phyloP scores from a whole-genome alignment of 2,113 vertebrate species.

The Cyprinodon brontotheroides region DNA sequence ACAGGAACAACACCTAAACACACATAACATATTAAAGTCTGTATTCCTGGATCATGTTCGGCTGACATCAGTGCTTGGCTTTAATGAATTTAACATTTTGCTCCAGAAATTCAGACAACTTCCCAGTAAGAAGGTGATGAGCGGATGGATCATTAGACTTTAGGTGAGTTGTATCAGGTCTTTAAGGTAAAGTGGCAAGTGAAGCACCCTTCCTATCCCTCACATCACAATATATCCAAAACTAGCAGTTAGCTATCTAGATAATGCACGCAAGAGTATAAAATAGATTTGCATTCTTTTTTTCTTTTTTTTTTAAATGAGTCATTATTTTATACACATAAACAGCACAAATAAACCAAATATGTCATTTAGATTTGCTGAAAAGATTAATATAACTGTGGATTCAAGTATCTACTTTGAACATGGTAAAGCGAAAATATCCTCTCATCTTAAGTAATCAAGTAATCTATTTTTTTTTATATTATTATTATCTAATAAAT shows the following conservation, averaged over 20 bases:
- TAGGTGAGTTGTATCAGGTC: slow-evolving; percentile 60
- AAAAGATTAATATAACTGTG: slow-evolving; percentile 66
- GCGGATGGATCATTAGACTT: slow-evolving; percentile 49
- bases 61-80: slow-evolving; percentile 66
- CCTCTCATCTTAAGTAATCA: slow-evolving; percentile 65
- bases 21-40: slow-evolving; percentile 33
- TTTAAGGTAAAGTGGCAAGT: slow-evolving; percentile 75
- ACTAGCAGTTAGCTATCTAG: slow-evolving; percentile 71
- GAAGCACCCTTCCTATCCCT: slow-evolving; percentile 73
- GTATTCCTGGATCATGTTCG: slow-evolving; percentile 37
- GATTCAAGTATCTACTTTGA: slow-evolving; percentile 77
- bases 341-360: slow-evolving; percentile 71
- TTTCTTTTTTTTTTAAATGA: slow-evolving; percentile 43
- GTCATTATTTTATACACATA: slow-evolving; percentile 61
- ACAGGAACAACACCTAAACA: slow-evolving; percentile 53
- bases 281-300: slow-evolving; percentile 70
- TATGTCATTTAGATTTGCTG: slow-evolving; percentile 61
- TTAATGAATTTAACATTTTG: slow-evolving; percentile 53
- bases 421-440: slow-evolving; percentile 71
- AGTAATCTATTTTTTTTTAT: slow-evolving; percentile 29
- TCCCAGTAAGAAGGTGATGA: slow-evolving; percentile 46
- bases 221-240: slow-evolving; percentile 60
- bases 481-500: slow-evolving; percentile 10
- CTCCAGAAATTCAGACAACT: slow-evolving; percentile 56
- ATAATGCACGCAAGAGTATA: slow-evolving; percentile 73